These are phyloP conservation scores for Rhynchonycteris naso DNA, from an alignment of 2,797 vertebrate genomes.

Conservation along the genomic window DNA sequence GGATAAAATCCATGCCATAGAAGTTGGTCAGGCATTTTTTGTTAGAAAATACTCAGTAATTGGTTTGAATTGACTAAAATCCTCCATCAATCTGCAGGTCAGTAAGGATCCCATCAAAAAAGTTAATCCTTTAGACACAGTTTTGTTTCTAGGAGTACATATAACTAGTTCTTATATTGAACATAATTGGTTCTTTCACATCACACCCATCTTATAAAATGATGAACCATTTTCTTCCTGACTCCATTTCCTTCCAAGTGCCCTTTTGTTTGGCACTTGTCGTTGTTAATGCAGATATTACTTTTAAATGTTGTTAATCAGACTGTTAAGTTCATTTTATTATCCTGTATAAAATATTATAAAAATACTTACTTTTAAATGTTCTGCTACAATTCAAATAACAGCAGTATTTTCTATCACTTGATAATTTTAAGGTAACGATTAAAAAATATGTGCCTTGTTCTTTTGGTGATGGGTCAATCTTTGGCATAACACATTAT, in stretches of 20 bases:
- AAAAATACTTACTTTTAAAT: background rate
- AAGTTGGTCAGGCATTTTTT: constrained; percentile 93
- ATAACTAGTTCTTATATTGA: constrained; percentile 90
- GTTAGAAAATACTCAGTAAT: constrained; percentile 94
- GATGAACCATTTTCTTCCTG: constrained; percentile 95
- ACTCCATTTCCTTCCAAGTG: constrained; percentile 90
- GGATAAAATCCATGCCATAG: constrained; percentile 93
- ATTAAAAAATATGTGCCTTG: background rate
- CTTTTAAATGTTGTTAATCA: background rate
- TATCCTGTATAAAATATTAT: background rate
- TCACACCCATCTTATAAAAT: constrained; percentile 95
- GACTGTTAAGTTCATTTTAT: background rate
- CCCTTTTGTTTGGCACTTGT: constrained; percentile 93
- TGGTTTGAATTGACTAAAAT: constrained; percentile 94
- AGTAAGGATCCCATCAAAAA: constrained; percentile 93
- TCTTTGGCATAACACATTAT: background rate
- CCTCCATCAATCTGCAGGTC: constrained; percentile 95
- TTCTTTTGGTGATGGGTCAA: background rate
- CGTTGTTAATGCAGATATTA: constrained; percentile 86
- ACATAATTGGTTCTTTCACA: constrained; percentile 93
- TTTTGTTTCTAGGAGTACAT: constrained; percentile 94
- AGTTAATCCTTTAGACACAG: constrained; percentile 89
- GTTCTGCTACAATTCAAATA: background rate
- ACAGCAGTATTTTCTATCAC: background rate
- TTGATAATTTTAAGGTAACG: background rate